These are phyloP conservation scores for Halictus quadricinctus DNA, from an alignment of 2,888 invertebrate genomes.

Conservation along the genomic window DNA sequence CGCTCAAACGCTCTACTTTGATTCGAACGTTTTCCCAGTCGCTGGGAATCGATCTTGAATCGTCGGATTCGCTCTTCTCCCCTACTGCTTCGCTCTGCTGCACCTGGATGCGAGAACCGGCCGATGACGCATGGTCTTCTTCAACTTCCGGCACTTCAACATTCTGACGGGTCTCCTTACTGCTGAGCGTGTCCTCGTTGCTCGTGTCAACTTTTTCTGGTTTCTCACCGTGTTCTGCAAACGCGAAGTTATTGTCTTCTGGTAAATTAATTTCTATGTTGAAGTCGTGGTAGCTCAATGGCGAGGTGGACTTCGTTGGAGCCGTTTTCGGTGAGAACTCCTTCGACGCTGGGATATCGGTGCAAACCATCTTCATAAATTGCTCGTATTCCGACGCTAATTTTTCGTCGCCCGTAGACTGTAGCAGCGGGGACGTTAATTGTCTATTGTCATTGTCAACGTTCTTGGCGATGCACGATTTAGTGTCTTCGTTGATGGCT, in stretches of 20 bases:
- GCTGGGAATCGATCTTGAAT: slow-evolving; percentile 74
- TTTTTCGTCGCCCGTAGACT: slow-evolving; percentile 75
- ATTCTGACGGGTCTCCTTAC: slow-evolving; percentile 38
- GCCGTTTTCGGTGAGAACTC: slow-evolving; percentile 54
- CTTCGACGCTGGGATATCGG: slow-evolving; percentile 69
- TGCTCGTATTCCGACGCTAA: slow-evolving; percentile 84
- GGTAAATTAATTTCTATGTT: slow-evolving; percentile 66
- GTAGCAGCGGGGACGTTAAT: slow-evolving; percentile 40
- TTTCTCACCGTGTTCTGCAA: slow-evolving; percentile 28
- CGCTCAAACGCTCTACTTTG: slow-evolving; percentile 76
- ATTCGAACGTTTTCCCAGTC: slow-evolving; percentile 78
- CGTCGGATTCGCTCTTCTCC: slow-evolving; percentile 61
- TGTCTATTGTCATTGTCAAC: slow-evolving; percentile 41
- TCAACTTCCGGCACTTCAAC: slow-evolving; percentile 21
- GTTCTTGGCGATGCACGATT: slow-evolving; percentile 34
- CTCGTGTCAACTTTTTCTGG: slow-evolving; percentile 31
- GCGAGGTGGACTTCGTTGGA: slow-evolving; percentile 49
- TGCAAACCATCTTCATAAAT: slow-evolving; percentile 84
- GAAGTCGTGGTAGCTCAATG: slow-evolving; percentile 70
- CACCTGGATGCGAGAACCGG: slow-evolving; percentile 24
- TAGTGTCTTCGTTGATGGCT: slow-evolving; percentile 18
- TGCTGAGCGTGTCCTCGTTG: slow-evolving; percentile 35
- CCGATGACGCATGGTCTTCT: slow-evolving; percentile 29
- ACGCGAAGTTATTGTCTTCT: slow-evolving; percentile 52
- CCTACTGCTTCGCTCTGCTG: slow-evolving; percentile 27